A percentile compares a stretch with the other conserved stretches of the same genome.
These are phyloP conservation scores for Tarsius wallacei DNA, from an alignment of 2,797 vertebrate genomes.

Conservation along the genomic window DNA sequence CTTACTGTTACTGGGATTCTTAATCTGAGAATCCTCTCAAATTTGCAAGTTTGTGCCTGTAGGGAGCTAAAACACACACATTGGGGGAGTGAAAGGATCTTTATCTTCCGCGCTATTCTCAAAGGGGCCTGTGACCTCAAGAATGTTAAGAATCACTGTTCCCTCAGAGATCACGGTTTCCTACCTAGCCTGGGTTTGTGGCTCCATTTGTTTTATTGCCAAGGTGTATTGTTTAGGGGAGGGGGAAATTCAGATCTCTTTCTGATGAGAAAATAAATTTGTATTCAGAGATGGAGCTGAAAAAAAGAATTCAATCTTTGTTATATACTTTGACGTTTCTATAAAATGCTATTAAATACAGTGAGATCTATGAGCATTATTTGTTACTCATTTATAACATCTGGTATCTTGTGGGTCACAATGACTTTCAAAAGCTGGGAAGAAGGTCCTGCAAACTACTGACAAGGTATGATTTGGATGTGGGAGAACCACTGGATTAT, in stretches of 20 bases:
- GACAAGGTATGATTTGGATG: neutral
- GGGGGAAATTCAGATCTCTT: neutral
- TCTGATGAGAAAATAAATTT: slow-evolving; percentile 30
- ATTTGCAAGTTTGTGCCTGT: neutral
- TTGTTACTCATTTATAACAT: neutral
- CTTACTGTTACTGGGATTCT: neutral
- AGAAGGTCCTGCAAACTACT: neutral
- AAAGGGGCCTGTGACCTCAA: neutral
- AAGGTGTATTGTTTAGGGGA: neutral
- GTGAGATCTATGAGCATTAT: neutral
- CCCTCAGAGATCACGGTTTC: neutral
- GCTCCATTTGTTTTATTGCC: neutral
- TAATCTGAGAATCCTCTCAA: slow-evolving; percentile 8
- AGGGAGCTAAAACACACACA: neutral
- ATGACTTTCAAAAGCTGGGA: neutral
- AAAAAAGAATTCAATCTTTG: slow-evolving; percentile 54
- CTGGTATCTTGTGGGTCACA: neutral
- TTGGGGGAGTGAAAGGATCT: neutral
- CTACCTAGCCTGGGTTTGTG: slow-evolving; percentile 18
- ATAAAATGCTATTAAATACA: neutral
- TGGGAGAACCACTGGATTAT: neutral
- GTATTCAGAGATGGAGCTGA: neutral
- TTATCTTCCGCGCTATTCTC: slow-evolving; percentile 16
- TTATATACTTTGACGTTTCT: neutral
- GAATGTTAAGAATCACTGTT: neutral